These are phyloP conservation scores for Poeciliopsis turrubarensis DNA, from an alignment of 2,113 vertebrate genomes.

Conservation along the genomic window DNA sequence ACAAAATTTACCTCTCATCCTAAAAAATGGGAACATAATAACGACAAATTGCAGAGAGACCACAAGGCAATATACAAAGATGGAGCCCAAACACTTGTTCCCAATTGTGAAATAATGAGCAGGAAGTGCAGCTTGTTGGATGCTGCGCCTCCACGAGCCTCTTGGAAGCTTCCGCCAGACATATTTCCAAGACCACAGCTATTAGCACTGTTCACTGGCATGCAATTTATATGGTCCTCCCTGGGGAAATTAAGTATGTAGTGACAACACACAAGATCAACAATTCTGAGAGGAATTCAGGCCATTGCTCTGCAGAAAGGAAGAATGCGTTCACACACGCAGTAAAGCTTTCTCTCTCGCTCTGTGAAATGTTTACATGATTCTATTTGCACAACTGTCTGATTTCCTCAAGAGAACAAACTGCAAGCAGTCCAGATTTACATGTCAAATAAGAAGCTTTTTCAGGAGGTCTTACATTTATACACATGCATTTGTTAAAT, in stretches of 20 bases:
- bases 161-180: conserved; percentile 63
- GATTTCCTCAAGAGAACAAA: neutral
- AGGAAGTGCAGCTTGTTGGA: conserved; percentile 25
- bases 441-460: neutral
- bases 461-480: neutral
- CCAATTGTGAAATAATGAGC: conserved; percentile 61
- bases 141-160: conserved; percentile 38
- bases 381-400: conserved; percentile 18
- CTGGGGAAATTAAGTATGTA: conserved; percentile 78
- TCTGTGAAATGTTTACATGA: conserved; percentile 44
- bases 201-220: conserved; percentile 71
- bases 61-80: conserved; percentile 54
- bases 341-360: conserved; percentile 16
- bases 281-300: conserved; percentile 74
- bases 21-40: conserved; percentile 58
- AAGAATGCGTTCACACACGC: conserved; percentile 70
- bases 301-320: conserved; percentile 64
- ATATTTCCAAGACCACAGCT: conserved; percentile 62
- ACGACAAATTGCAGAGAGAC: conserved; percentile 61
- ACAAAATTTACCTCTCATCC: conserved; percentile 35
- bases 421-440: conserved; percentile 7
- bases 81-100: conserved; percentile 51
- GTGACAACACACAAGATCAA: conserved; percentile 81
- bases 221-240: conserved; percentile 72
- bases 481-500: neutral